Conservation (phyloP, 2,888 invertebrate species). For the Xestia rhomboidea region DNA sequence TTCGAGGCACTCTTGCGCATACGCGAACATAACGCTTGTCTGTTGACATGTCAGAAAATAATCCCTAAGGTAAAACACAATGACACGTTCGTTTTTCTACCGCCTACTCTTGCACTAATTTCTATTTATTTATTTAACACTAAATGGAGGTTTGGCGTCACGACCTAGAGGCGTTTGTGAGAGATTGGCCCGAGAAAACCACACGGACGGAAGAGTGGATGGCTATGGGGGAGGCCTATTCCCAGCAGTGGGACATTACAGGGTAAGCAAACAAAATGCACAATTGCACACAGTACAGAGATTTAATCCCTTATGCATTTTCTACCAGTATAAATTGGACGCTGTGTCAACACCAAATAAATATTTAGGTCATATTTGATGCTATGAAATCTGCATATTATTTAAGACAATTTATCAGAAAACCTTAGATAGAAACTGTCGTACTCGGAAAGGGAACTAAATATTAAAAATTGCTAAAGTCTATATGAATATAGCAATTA, state of each 20-base stretch:
- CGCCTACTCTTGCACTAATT: neutral
- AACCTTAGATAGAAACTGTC: neutral
- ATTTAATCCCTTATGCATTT: neutral
- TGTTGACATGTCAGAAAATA: neutral
- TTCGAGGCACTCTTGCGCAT: constrained; percentile 17
- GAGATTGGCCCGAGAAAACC: too few relatives aligned
- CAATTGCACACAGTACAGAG: neutral
- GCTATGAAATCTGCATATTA: too few relatives aligned
- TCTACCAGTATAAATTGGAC: neutral
- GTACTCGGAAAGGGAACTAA: neutral
- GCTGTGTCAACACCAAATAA: neutral
- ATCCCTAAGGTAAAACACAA: neutral
- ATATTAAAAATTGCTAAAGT: neutral
- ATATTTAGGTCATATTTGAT: too few relatives aligned
- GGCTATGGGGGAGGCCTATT: too few relatives aligned
- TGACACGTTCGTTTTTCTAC: neutral
- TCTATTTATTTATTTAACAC: neutral
- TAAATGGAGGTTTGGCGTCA: too few relatives aligned
- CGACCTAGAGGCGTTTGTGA: too few relatives aligned
- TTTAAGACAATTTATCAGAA: neutral
- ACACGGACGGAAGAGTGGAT: too few relatives aligned
- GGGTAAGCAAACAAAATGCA: too few relatives aligned
- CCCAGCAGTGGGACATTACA: too few relatives aligned
- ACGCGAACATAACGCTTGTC: neutral
- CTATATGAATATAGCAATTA: neutral